A percentile compares a stretch with the other conserved stretches of the same genome.
phyloP scores from a whole-genome alignment of 1,140 invertebrate species.

The Glossosoma conforme region DNA sequence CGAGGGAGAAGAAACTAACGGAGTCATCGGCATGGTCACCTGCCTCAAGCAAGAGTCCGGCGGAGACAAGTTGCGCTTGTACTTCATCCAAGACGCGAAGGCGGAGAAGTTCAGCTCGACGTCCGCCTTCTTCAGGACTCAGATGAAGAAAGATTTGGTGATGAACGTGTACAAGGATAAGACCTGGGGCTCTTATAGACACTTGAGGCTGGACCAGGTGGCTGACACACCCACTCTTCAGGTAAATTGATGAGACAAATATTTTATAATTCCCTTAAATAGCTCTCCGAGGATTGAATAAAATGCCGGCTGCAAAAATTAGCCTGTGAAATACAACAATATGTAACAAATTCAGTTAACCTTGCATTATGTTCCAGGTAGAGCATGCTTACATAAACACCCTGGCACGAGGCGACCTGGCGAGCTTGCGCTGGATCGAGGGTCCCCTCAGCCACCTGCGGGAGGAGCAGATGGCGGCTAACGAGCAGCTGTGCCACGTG shows the following conservation, averaged over 20 bases:
- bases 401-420: slow-evolving; percentile 82
- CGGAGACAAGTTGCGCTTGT: slow-evolving; percentile 66
- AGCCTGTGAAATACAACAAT: too few species aligned
- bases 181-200: slow-evolving; percentile 80
- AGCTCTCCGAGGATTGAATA: too few species aligned
- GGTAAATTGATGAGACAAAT: slow-evolving; percentile 24
- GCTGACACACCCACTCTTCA: slow-evolving; percentile 56
- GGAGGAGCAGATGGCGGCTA: slow-evolving; percentile 34
- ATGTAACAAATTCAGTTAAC: too few species aligned
- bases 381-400: slow-evolving; percentile 93
- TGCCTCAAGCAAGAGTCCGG: slow-evolving; percentile 83
- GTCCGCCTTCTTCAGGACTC: slow-evolving; percentile 53
- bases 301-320: too few species aligned
- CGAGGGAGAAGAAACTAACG: slow-evolving; percentile 58
- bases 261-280: too few species aligned
- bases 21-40: slow-evolving; percentile 82
- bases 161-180: slow-evolving; percentile 77
- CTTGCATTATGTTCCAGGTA: slow-evolving; percentile 45
- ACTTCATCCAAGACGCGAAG: slow-evolving; percentile 63
- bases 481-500: slow-evolving; percentile 70
- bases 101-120: slow-evolving; percentile 58
- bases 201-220: slow-evolving; percentile 62
- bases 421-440: slow-evolving; percentile 91
- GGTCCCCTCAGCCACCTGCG: slow-evolving; percentile 63
- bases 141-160: slow-evolving; percentile 72